Evolutionary conservation across 2,797 vertebrate genomes (phyloP), one percentile per base, ranked within the genome.

Genomic region (Sebastes alutus): DNA sequence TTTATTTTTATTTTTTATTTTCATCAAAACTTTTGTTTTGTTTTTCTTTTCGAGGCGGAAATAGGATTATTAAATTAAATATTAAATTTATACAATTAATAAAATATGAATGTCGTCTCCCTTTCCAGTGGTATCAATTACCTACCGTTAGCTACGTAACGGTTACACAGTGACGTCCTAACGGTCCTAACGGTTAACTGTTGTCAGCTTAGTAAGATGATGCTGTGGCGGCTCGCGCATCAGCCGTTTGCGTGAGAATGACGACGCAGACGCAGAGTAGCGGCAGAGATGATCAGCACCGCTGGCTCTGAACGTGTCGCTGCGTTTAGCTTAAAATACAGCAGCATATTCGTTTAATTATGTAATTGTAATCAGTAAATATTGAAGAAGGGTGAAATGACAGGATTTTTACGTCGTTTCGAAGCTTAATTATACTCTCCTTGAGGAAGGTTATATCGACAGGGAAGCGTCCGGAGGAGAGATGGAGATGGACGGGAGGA

Each of bases 401-500:
- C 63, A 2, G 67, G 18, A 5, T n/a, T 29, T 32, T 0, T 9
- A 1, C 20, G 6, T 18, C 1, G 38, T 33, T 61, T 29, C 4
- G 27, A 12, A 23, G 35, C 72, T 33, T 80, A 72, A 3, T 73
- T 81, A 59, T 13, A 16, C 16, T 61, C 55, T 78, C 33, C 7
- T 14, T 81, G 78, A 90, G 77, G 80, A 78, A 75, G 77, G 79
- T 79, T n/a, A 38, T 69, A 38, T 69, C 82, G 73, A 55, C 64
- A 52, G 4, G 72, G 69, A 75, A 22, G 10, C 56, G 67, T 76
- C 83, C 80, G 22, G 84, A 42, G 38, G 38, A 42, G 38, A 42
- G 38, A 42, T 42, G 38, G 86, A 85, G 83, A 95, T 97, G 94
- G 97, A 98, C 75, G 93, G 92, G 78, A 90, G 93, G 85, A 93